Evolutionary conservation across 2,888 invertebrate species (phyloP).

Genomic region (Andrena camellia): DNA sequence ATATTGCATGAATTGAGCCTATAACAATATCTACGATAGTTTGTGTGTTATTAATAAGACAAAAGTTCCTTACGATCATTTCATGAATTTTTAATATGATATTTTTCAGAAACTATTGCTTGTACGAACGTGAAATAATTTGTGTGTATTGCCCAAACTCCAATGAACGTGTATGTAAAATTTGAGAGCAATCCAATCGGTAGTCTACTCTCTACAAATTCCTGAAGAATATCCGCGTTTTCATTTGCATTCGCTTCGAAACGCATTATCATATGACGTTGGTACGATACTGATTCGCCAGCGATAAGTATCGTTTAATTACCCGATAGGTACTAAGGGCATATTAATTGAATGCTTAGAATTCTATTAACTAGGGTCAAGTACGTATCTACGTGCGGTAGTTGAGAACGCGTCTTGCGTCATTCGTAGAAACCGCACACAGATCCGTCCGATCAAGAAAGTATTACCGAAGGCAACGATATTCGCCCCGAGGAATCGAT

Average conservation of each 20-base stretch:
- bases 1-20: too few species aligned
- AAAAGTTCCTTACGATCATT: too few species aligned
- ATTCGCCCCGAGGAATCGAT: conserved; percentile 47
- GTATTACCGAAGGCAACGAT: conserved; percentile 26
- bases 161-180: too few species aligned
- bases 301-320: conserved; percentile 62
- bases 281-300: conserved; percentile 21
- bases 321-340: conserved; percentile 64
- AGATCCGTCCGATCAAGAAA: conserved; percentile 41
- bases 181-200: too few species aligned
- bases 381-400: conserved; percentile 58
- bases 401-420: conserved; percentile 58
- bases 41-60: too few species aligned
- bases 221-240: too few species aligned
- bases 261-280: not conserved
- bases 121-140: too few species aligned
- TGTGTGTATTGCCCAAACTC: too few species aligned
- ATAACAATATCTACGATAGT: too few species aligned
- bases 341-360: conserved; percentile 77
- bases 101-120: too few species aligned
- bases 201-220: too few species aligned
- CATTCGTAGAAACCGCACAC: conserved; percentile 52
- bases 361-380: conserved; percentile 75
- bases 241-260: not conserved
- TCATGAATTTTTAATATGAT: too few species aligned